Conservation (phyloP, 2,113 vertebrate genomes). For the Microcebus jonahi region DNA sequence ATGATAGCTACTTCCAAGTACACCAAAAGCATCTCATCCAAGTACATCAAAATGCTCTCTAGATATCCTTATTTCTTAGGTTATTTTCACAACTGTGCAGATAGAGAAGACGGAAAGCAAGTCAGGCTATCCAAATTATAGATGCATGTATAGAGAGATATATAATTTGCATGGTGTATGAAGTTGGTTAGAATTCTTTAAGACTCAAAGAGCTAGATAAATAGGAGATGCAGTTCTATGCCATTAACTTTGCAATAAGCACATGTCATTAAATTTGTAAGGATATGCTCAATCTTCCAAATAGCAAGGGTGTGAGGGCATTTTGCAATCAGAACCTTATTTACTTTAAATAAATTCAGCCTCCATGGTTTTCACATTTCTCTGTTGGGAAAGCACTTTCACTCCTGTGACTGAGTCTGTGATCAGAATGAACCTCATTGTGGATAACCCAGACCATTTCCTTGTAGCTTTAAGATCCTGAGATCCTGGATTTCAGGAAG, state of each 20-base stretch:
- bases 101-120: slow-evolving; percentile 25
- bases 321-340: slow-evolving; percentile 6
- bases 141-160: not conserved
- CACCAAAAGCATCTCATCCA: not conserved
- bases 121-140: not conserved
- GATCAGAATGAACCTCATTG: not conserved
- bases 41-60: not conserved
- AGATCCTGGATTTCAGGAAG: not conserved
- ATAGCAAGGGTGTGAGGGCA: not conserved
- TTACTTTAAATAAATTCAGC: slow-evolving; percentile 59
- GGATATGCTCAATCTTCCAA: slow-evolving; percentile 51
- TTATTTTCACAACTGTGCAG: slow-evolving; percentile 34
- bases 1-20: not conserved
- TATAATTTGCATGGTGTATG: slow-evolving; percentile 27
- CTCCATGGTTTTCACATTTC: not conserved
- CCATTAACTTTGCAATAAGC: slow-evolving; percentile 64
- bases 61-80: slow-evolving; percentile 19
- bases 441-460: not conserved
- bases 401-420: not conserved
- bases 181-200: slow-evolving; percentile 39
- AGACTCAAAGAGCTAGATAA: slow-evolving; percentile 51
- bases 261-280: slow-evolving; percentile 51
- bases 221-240: slow-evolving; percentile 45
- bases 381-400: not conserved
- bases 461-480: not conserved